A percentile compares a stretch with the other conserved stretches of the same genome.
Conservation (phyloP, 2,888 invertebrate species). For the Nomada fabriciana region DNA sequence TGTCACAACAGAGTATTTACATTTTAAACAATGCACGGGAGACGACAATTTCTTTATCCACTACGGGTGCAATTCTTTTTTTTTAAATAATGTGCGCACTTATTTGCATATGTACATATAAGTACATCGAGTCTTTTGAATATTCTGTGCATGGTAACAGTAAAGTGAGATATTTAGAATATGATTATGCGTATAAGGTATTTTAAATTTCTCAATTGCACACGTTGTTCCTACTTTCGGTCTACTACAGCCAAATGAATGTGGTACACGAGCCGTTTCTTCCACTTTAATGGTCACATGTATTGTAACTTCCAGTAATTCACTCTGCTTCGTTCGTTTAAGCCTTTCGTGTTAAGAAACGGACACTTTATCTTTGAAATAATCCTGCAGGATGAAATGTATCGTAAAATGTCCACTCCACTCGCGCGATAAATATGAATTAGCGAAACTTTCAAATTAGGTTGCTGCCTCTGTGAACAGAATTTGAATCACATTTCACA, state of each 20-base stretch:
- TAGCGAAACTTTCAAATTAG: neutral
- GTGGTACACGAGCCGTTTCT: neutral
- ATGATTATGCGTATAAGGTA: neutral
- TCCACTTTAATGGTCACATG: neutral
- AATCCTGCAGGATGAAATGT: constrained; percentile 14
- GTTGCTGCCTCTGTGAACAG: neutral
- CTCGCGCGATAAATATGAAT: neutral
- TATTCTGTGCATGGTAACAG: no score
- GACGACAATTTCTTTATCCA: no score
- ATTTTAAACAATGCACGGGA: neutral
- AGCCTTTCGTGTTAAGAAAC: neutral
- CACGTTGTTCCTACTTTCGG: no score
- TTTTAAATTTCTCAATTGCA: neutral
- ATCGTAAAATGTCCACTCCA: neutral
- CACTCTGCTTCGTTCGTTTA: neutral
- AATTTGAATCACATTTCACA: neutral
- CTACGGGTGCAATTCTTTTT: no score
- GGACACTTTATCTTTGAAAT: constrained; percentile 10
- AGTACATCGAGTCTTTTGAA: no score
- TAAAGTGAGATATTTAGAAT: neutral
- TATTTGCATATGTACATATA: neutral
- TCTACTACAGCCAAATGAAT: neutral
- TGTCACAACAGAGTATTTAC: neutral
- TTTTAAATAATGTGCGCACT: neutral
- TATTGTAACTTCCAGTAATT: neutral